Conservation (phyloP, 2,797 vertebrate genomes). For the Leptodactylus fallax region DNA sequence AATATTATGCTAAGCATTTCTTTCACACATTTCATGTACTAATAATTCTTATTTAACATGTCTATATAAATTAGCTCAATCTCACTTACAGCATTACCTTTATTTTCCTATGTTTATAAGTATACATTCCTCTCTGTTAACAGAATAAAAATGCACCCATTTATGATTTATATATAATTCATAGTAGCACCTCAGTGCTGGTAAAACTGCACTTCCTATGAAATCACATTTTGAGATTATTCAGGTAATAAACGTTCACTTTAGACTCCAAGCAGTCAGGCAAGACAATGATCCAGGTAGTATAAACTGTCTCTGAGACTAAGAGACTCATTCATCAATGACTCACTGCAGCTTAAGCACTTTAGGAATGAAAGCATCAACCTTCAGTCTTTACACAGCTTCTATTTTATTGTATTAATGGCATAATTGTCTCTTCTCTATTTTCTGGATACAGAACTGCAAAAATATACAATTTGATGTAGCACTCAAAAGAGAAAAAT, state of each 20-base stretch:
- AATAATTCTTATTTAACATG: conserved; percentile 39
- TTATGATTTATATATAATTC: conserved; percentile 53
- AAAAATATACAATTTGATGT: conserved; percentile 24
- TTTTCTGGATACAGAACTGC: conserved; percentile 3
- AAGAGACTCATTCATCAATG: conserved; percentile 62
- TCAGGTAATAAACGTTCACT: conserved; percentile 60
- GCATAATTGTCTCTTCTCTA: conserved; percentile 30
- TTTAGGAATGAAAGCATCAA: conserved; percentile 58
- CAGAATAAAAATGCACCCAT: conserved; percentile 38
- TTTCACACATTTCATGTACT: conserved; percentile 41
- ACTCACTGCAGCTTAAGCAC: conserved; percentile 58
- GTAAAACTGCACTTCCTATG: conserved; percentile 54
- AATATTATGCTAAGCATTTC: conserved; percentile 49
- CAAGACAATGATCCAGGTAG: conserved; percentile 62
- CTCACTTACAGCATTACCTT: conserved; percentile 17
- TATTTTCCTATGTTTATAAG: conserved; percentile 41
- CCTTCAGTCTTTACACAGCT: conserved; percentile 52
- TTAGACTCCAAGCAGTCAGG: conserved; percentile 59
- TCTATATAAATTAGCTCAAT: conserved; percentile 28
- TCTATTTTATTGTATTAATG: conserved; percentile 56
- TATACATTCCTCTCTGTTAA: conserved; percentile 34
- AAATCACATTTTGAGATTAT: conserved; percentile 57
- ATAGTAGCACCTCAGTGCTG: conserved; percentile 41
- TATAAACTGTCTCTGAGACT: conserved; percentile 59
- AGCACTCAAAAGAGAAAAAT: conserved; percentile 15